Conservation (phyloP, 2,113 vertebrate genomes). For the Labeo rohita region DNA sequence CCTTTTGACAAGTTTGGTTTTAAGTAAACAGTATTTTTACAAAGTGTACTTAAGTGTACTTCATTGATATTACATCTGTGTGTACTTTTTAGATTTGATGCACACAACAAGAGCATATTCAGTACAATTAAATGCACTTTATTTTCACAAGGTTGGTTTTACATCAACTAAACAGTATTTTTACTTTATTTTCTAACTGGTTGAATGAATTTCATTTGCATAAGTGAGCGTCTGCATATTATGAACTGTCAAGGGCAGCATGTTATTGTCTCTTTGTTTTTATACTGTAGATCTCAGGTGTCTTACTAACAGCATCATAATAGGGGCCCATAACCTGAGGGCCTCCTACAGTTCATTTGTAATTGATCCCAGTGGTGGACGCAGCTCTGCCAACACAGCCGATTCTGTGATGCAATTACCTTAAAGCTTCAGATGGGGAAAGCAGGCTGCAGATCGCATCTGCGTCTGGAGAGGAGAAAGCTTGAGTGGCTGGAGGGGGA, state of each 20-base stretch:
- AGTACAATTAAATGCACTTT: not conserved
- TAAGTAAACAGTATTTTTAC: too few relatives aligned
- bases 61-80: too few relatives aligned
- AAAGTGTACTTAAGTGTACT: too few relatives aligned
- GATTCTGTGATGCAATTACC: conserved; percentile 20
- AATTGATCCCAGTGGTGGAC: conserved; percentile 62
- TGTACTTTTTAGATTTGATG: not conserved
- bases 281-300: not conserved
- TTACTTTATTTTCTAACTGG: not conserved
- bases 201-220: not conserved
- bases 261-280: not conserved
- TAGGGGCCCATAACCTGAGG: not conserved
- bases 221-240: not conserved
- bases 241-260: not conserved
- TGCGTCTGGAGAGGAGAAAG: conserved; percentile 14
- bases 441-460: not conserved
- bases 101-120: not conserved
- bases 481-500: not conserved
- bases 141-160: not conserved
- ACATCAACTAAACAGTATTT: not conserved
- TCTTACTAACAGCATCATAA: not conserved
- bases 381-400: conserved; percentile 32
- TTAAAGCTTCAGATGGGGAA: conserved; percentile 19
- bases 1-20: too few relatives aligned
- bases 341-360: conserved; percentile 40